Percentiles rank a stretch among this genome's conserved stretches.
phyloP scores from a whole-genome alignment of 2,113 vertebrate genomes.

The Athene cunicularia region DNA sequence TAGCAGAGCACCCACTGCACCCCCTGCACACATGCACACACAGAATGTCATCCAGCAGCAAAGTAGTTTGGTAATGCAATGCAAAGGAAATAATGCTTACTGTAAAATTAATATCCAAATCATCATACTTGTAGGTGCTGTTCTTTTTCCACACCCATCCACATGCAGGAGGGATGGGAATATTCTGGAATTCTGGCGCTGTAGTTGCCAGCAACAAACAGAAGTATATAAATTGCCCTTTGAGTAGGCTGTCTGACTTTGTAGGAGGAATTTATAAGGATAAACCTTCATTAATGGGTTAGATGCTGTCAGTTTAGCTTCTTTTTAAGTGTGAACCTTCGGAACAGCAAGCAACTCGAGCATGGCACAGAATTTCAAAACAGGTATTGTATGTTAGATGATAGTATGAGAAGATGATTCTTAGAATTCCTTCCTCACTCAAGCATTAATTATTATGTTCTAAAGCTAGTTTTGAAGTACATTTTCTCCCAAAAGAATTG shows the following conservation, averaged over 20 bases:
- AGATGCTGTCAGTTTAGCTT: neutral
- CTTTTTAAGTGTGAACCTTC: conserved; percentile 11
- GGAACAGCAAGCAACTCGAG: neutral
- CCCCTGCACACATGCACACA: accelerated
- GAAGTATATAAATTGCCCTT: neutral
- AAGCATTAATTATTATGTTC: neutral
- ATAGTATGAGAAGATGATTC: neutral
- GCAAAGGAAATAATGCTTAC: neutral
- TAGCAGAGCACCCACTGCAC: neutral
- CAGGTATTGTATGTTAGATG: neutral
- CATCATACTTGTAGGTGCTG: neutral
- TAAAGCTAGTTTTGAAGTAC: neutral
- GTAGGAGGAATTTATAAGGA: neutral
- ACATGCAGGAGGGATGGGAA: neutral
- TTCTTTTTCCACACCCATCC: neutral
- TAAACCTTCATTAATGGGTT: neutral
- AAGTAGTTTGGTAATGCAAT: neutral
- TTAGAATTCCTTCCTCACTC: neutral
- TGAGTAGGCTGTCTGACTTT: neutral
- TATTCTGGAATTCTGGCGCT: neutral
- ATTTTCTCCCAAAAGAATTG: neutral
- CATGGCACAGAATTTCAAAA: neutral
- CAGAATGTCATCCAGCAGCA: neutral
- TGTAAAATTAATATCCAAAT: neutral
- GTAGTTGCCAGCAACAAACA: neutral